A percentile compares a stretch with the other conserved stretches of the same genome.
Evolutionary conservation across 2,888 invertebrate genomes (phyloP).

Genomic region (Operophtera brumata): DNA sequence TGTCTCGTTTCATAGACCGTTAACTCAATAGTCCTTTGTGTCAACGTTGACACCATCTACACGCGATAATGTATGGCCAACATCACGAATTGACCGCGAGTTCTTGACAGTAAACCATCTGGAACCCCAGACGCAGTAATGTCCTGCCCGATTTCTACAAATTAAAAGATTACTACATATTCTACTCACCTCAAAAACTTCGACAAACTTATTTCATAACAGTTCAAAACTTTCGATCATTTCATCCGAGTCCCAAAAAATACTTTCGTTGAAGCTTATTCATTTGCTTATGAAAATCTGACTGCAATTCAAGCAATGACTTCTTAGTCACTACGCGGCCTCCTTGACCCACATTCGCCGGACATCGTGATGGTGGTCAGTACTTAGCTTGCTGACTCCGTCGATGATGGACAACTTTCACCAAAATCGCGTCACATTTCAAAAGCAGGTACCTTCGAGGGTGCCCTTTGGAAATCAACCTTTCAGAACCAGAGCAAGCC

Average conservation of each 20-base stretch:
- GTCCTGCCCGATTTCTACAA: not conserved
- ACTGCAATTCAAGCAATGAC: slow-evolving; percentile 51
- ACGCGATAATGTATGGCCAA: slow-evolving; percentile 6
- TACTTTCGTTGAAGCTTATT: slow-evolving; percentile 23
- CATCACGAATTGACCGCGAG: not conserved
- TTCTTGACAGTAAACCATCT: not conserved
- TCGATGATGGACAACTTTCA: slow-evolving; percentile 74
- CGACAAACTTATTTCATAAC: slow-evolving; percentile 20
- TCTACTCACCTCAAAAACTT: too few relatives aligned
- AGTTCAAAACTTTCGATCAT: slow-evolving; percentile 16
- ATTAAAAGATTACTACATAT: too few relatives aligned
- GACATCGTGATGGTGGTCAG: slow-evolving; percentile 64
- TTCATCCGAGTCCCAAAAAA: slow-evolving; percentile 1
- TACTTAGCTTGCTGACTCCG: slow-evolving; percentile 36
- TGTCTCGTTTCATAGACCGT: slow-evolving; percentile 55
- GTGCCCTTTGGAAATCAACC: slow-evolving; percentile 40
- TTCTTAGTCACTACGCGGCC: slow-evolving; percentile 63
- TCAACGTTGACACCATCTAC: slow-evolving; percentile 22
- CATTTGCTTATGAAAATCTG: slow-evolving; percentile 44
- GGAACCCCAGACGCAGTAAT: not conserved
- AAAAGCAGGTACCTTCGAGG: slow-evolving; percentile 19
- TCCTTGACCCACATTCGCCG: slow-evolving; percentile 70
- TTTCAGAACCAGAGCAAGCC: slow-evolving; percentile 15
- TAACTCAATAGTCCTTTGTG: slow-evolving; percentile 50
- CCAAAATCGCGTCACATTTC: slow-evolving; percentile 50